These are phyloP conservation scores for Enteromius unitaeniatus DNA, from an alignment of 2,797 vertebrate species.

Conservation along the genomic window DNA sequence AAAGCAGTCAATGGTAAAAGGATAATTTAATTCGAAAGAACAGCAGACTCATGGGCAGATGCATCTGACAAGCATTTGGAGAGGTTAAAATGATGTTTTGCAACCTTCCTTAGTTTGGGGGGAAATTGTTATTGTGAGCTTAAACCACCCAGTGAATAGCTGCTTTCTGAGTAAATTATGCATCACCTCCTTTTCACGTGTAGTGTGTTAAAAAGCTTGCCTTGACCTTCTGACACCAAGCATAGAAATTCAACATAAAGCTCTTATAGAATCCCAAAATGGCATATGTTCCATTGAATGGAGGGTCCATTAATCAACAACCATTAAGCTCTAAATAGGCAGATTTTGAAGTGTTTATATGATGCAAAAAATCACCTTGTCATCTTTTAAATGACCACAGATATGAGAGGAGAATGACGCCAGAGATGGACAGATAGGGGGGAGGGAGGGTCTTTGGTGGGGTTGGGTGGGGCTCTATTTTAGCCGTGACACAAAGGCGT, in stretches of 20 bases:
- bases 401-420: conserved; percentile 37
- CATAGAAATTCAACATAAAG: conserved; percentile 74
- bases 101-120: conserved; percentile 48
- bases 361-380: conserved; percentile 77
- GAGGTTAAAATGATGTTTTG: conserved; percentile 49
- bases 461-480: conserved; percentile 70
- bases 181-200: conserved; percentile 69
- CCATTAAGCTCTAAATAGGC: conserved; percentile 84
- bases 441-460: conserved; percentile 65
- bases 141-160: conserved; percentile 62
- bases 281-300: conserved; percentile 81
- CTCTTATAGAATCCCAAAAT: conserved; percentile 71
- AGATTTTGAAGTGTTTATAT: conserved; percentile 73
- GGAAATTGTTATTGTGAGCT: conserved; percentile 60
- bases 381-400: conserved; percentile 64
- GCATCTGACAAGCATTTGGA: conserved; percentile 43
- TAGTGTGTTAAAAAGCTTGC: conserved; percentile 68
- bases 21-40: background rate
- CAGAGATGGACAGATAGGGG: conserved; percentile 37
- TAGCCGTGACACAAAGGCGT: conserved; percentile 81
- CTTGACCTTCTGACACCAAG: conserved; percentile 78
- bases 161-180: conserved; percentile 64
- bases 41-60: conserved; percentile 31
- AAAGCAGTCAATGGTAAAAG: background rate
- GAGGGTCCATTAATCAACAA: conserved; percentile 86